Percentiles rank a stretch among this genome's conserved stretches.
Conservation (phyloP, 2,113 vertebrate genomes). For the Tilapia sparmanii region DNA sequence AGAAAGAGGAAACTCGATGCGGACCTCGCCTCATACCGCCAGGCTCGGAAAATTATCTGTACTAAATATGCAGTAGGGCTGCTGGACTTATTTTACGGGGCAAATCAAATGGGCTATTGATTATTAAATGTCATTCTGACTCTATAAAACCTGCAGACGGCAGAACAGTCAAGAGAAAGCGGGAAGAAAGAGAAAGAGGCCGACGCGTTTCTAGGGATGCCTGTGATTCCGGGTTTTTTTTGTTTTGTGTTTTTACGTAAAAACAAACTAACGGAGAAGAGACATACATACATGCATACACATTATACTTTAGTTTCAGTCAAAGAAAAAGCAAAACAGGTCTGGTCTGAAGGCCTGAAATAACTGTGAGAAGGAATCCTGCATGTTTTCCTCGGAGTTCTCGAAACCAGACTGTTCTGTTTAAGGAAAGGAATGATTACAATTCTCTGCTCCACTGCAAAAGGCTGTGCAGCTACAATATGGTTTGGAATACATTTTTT, state of each 20-base stretch:
- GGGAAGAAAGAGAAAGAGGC: background rate
- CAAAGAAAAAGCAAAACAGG: background rate
- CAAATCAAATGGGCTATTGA: constrained; percentile 45
- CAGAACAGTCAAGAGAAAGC: background rate
- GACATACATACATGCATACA: background rate
- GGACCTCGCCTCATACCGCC: constrained; percentile 55
- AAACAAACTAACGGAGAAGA: background rate
- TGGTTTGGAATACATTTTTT: background rate
- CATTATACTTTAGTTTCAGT: background rate
- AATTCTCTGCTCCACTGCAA: background rate
- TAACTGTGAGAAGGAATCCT: constrained; percentile 19
- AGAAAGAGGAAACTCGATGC: constrained; percentile 61
- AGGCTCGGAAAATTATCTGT: constrained; percentile 52
- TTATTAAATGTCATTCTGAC: background rate
- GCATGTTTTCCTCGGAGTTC: constrained; percentile 18
- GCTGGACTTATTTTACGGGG: constrained; percentile 24
- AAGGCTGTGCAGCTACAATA: background rate
- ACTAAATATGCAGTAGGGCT: constrained; percentile 52
- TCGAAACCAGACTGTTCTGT: background rate
- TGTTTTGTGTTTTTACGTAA: fast-evolving
- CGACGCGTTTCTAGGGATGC: background rate
- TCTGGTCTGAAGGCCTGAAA: constrained; percentile 29
- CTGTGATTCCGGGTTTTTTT: background rate
- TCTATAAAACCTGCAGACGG: background rate
- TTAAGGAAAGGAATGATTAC: constrained; percentile 7